Evolutionary conservation across 2,113 vertebrate genomes (phyloP).

Genomic region (Bambusicola thoracicus): DNA sequence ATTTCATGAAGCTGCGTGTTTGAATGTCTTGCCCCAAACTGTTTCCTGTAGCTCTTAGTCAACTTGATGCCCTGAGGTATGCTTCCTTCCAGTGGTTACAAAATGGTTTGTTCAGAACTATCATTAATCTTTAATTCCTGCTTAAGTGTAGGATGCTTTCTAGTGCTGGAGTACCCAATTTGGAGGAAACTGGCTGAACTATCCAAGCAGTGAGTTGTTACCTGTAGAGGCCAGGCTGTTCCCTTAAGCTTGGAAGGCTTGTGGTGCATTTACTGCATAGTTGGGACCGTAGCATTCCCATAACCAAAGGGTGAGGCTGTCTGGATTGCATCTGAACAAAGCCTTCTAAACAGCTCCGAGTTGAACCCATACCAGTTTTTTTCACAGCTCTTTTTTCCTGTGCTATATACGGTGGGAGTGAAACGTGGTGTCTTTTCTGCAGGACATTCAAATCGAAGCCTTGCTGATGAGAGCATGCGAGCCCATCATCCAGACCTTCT

Average conservation of each 20-base stretch:
- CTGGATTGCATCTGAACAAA: not conserved
- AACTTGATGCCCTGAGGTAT: not conserved
- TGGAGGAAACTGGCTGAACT: not conserved
- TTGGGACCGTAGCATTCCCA: not conserved
- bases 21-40: not conserved
- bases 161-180: not conserved
- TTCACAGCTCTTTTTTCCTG: not conserved
- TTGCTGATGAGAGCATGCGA: constrained; percentile 96
- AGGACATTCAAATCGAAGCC: constrained; percentile 99
- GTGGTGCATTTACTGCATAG: not conserved
- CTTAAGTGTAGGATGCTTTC: not conserved
- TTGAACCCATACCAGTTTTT: not conserved
- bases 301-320: not conserved
- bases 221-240: not conserved
- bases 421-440: constrained; percentile 6
- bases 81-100: not conserved
- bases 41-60: not conserved
- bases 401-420: not conserved
- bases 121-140: not conserved
- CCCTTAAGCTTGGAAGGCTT: not conserved
- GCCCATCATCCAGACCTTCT: constrained; percentile 90
- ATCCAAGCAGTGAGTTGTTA: not conserved
- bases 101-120: not conserved
- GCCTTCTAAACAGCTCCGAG: not conserved
- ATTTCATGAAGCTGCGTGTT: not conserved